Percentiles rank a stretch among this genome's conserved stretches.
Conservation (phyloP, 2,113 vertebrate species). For the Neoarius graeffei region DNA sequence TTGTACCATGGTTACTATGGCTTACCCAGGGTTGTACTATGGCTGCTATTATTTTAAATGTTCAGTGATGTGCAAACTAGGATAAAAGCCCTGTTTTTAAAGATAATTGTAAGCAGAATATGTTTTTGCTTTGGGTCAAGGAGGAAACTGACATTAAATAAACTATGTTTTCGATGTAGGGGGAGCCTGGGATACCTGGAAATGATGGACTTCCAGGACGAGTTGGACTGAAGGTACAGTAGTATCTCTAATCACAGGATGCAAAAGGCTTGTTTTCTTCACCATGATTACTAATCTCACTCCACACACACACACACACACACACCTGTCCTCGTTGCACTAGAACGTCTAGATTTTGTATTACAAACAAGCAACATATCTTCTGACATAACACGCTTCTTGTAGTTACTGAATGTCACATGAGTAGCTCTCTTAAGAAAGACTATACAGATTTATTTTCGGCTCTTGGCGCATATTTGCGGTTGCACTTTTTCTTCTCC, state of each 20-base stretch:
- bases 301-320: background rate
- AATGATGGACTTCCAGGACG: slow-evolving; percentile 46
- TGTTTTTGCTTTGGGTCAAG: background rate
- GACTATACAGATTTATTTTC: slow-evolving; percentile 37
- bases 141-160: background rate
- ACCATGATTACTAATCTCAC: background rate
- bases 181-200: slow-evolving; percentile 52
- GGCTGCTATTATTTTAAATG: background rate
- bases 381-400: background rate
- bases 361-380: background rate
- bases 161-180: slow-evolving; percentile 40
- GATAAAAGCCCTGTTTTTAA: background rate
- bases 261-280: background rate
- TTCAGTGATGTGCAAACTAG: background rate
- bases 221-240: slow-evolving; percentile 53
- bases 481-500: slow-evolving; percentile 21
- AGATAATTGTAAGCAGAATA: background rate
- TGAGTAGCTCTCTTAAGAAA: slow-evolving; percentile 16
- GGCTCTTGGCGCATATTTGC: slow-evolving; percentile 37
- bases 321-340: slow-evolving; percentile 5
- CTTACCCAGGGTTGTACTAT: background rate
- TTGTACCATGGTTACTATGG: background rate
- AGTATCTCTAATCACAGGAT: slow-evolving; percentile 9
- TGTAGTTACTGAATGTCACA: background rate
- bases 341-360: background rate